Percentiles rank a stretch among this genome's conserved stretches.
These are phyloP conservation scores for Venusia cambrica DNA, from an alignment of 2,888 invertebrate genomes.

Conservation along the genomic window DNA sequence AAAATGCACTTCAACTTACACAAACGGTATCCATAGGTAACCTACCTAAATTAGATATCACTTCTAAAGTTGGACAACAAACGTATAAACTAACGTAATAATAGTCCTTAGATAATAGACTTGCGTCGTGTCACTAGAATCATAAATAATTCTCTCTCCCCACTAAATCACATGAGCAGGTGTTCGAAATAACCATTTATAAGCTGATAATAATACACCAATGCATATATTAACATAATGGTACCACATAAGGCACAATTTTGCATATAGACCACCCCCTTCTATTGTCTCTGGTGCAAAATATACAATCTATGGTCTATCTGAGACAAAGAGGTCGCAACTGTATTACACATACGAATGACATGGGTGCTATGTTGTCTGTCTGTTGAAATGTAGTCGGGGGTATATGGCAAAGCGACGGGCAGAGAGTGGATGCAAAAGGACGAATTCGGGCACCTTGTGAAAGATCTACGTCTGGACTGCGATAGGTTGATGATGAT, in stretches of 20 bases:
- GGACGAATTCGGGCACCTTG: no score
- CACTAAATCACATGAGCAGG: slow-evolving; percentile 29
- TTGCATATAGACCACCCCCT: slow-evolving; percentile 46
- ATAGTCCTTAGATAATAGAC: slow-evolving; percentile 9
- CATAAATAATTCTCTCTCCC: slow-evolving; percentile 23
- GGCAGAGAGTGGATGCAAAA: no score
- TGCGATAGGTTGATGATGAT: no score
- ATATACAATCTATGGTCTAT: slow-evolving; percentile 39
- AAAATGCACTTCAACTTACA: no score
- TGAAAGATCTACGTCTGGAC: no score
- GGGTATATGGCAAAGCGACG: no score
- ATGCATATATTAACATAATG: slow-evolving; percentile 40
- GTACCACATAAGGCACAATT: slow-evolving; percentile 33
- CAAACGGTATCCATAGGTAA: no score
- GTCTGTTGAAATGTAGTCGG: slow-evolving; percentile 12
- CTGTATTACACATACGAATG: slow-evolving; percentile 39
- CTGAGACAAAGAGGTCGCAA: slow-evolving; percentile 39
- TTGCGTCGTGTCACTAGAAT: slow-evolving; percentile 11
- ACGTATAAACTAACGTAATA: slow-evolving; percentile 5
- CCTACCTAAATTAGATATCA: not conserved
- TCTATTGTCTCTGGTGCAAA: slow-evolving; percentile 45
- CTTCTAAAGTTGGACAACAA: slow-evolving; percentile 4
- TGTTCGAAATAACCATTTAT: slow-evolving; percentile 31
- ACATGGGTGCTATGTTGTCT: slow-evolving; percentile 29
- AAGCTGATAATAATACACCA: slow-evolving; percentile 27